A percentile compares a stretch with the other conserved stretches of the same genome.
Conservation (phyloP, 1,140 invertebrate genomes). For the Neodiprion fabricii region DNA sequence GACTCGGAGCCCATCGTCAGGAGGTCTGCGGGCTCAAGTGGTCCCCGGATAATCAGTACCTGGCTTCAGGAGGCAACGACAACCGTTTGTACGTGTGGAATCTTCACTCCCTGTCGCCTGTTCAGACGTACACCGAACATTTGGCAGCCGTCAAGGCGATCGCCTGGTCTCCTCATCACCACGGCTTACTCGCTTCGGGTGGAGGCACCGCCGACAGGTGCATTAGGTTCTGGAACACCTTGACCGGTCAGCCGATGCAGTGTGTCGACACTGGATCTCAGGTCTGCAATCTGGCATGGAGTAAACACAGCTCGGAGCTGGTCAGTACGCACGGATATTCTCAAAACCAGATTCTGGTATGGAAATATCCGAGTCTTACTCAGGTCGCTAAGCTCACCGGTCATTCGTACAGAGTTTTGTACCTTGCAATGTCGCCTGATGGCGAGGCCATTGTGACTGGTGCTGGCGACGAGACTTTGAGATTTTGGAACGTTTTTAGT, state of each 20-base stretch:
- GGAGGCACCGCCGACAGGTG: conserved; percentile 98
- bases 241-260: conserved; percentile 99
- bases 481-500: conserved; percentile 99
- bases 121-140: conserved; percentile 98
- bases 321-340: conserved; percentile 99
- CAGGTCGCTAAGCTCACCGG: conserved; percentile 98
- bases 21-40: conserved; percentile 99
- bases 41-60: conserved; percentile 98
- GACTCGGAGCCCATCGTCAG: conserved; percentile 92
- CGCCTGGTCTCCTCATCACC: conserved; percentile 99
- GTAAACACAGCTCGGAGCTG: conserved; percentile 96
- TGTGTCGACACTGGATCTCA: conserved; percentile 98
- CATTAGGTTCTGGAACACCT: conserved; percentile 98
- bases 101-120: conserved; percentile 83
- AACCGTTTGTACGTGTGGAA: conserved; percentile 99
- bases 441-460: conserved; percentile 99
- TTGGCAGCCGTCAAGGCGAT: conserved; percentile 99
- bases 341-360: conserved; percentile 98
- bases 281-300: conserved; percentile 99
- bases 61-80: conserved; percentile 99
- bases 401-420: conserved; percentile 96
- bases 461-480: conserved; percentile 97
- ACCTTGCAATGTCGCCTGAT: conserved; percentile 97
- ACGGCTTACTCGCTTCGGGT: conserved; percentile 95
- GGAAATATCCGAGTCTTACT: conserved; percentile 98